phyloP scores from a whole-genome alignment of 2,888 invertebrate genomes.

The Pemphredon lugubris region DNA sequence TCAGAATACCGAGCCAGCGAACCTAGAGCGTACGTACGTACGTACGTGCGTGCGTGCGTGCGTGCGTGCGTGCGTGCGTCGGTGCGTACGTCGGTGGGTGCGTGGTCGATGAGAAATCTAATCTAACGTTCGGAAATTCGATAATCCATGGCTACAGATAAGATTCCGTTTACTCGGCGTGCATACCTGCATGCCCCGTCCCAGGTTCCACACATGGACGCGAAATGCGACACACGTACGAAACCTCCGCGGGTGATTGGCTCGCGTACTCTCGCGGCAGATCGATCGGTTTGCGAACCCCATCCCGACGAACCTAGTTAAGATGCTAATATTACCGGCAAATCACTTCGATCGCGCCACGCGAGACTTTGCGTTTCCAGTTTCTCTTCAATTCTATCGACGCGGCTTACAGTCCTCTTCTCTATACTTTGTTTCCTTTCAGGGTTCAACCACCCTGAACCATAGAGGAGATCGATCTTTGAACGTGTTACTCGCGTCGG shows the following conservation, averaged over 20 bases:
- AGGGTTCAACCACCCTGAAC: too few species aligned
- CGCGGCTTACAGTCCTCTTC: too few species aligned
- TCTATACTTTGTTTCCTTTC: too few species aligned
- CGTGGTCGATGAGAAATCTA: conserved; percentile 57
- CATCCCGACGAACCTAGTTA: neutral
- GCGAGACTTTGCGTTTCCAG: too few species aligned
- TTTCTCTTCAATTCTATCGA: too few species aligned
- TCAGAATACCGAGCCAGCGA: conserved; percentile 46
- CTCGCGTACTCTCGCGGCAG: neutral
- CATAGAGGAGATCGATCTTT: too few species aligned
- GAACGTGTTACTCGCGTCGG: too few species aligned
- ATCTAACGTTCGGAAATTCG: conserved; percentile 58
- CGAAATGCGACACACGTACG: too few species aligned
- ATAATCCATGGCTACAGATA: conserved; percentile 58
- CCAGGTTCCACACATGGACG: neutral
- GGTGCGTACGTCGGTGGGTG: too few species aligned
- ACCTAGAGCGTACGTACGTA: conserved; percentile 27
- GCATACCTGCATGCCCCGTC: conserved; percentile 23
- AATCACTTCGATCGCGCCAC: too few species aligned
- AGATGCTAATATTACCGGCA: conserved; percentile 2
- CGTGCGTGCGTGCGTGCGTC: conserved; percentile 6
- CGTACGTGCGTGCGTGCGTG: conserved; percentile 11
- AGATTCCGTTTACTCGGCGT: conserved; percentile 43
- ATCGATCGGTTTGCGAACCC: conserved; percentile 6
- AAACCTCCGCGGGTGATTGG: neutral